Evolutionary conservation across 92 coral and sea anemone genomes (phyloP), one percentile per base, ranked within the genome.

Genomic region (Zoanthus solanderi): DNA sequence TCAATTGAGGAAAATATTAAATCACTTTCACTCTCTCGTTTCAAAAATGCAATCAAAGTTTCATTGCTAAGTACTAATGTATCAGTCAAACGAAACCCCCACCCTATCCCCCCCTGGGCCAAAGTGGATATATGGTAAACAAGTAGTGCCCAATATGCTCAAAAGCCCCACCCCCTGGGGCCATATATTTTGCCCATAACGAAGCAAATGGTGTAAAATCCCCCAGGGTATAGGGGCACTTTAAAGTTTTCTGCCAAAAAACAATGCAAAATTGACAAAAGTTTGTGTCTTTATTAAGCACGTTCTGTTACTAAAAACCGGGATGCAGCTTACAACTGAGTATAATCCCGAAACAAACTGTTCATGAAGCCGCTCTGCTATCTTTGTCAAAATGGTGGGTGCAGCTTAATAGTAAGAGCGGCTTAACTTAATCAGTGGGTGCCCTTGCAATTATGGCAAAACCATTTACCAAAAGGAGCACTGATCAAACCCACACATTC

Each of bases 191-290:
- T 76, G 80, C 80, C 80, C 80, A 76, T 76, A 76, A 52, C 65
- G 80, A 48, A 76, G 80, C 80, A 76, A 76, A 76, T 76, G 80
- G 80, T 29, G 80, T 76, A 76, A 76, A 76, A 76, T 76, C 80
- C 80, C 80, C 80, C 80, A 76, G 80, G 80, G 80, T 76, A 76
- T 76, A 76, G 65, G 80, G 80, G 76, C 76, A 72, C 77, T 72
- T 72, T 34, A 72, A 72, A 44, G 50, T 71, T 72, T 72, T 72
- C 52, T 72, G 54, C 77, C 77, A 34, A 72, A 72, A 44, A 72
- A 44, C 77, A 72, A 72, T 72, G 77, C 75, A 71, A 71, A 71
- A 71, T 71, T 71, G 75, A 71, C 77, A 72, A 72, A 72, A 45
- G 13, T 72, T 72, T 72, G 53, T 72, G 77, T 72, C 77, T 72